Conservation (phyloP, 2,888 invertebrate species). For the Amblyjoppa fuscipennis region DNA sequence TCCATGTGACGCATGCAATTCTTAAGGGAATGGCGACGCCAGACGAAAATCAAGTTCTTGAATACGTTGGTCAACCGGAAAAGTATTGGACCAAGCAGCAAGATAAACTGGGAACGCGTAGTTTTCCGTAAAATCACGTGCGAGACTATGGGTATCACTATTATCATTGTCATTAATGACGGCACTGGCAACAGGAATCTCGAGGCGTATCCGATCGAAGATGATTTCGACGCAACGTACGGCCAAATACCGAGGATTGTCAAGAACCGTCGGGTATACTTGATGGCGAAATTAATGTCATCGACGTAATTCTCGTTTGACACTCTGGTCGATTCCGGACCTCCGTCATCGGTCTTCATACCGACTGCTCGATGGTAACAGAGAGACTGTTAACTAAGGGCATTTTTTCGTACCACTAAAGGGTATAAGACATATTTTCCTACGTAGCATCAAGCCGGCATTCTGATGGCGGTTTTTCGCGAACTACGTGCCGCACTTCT, state of each 20-base stretch:
- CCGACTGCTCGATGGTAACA: not conserved
- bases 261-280: conserved; percentile 60
- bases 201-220: conserved; percentile 30
- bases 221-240: conserved; percentile 32
- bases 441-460: not conserved
- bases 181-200: conserved; percentile 44
- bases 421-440: not conserved
- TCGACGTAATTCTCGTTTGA: conserved; percentile 34
- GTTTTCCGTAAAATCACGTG: conserved; percentile 45
- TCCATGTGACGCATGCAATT: conserved; percentile 68
- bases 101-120: conserved; percentile 30
- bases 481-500: not conserved
- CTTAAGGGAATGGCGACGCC: conserved; percentile 48
- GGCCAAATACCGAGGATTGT: conserved; percentile 65
- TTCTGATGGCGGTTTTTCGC: not conserved
- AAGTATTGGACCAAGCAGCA: conserved; percentile 49
- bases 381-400: not conserved
- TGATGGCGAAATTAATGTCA: conserved; percentile 46
- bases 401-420: not conserved
- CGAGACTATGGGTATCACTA: conserved; percentile 32
- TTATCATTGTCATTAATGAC: conserved; percentile 27
- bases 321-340: not conserved
- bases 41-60: conserved; percentile 55
- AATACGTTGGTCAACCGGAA: conserved; percentile 55
- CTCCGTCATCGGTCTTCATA: conserved; percentile 1